Evolutionary conservation across 1,140 invertebrate species (phyloP).

Genomic region (Cherax quadricarinatus): DNA sequence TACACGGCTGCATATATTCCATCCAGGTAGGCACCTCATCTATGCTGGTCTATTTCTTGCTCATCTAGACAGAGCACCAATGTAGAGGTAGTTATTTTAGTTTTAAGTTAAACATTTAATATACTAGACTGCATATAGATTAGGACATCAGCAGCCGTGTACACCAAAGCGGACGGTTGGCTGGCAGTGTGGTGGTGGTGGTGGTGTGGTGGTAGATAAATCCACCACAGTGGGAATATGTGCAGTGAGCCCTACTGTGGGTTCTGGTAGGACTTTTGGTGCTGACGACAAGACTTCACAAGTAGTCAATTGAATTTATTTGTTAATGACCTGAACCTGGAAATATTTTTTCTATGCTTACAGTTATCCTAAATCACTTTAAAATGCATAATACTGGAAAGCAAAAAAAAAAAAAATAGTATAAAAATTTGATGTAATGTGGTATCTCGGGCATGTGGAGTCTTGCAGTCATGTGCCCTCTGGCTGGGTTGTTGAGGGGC

Average conservation of each 20-base stretch:
- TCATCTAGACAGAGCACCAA: constrained; percentile 47
- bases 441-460: constrained; percentile 34
- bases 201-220: constrained; percentile 54
- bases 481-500: constrained; percentile 59
- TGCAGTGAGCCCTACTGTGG: constrained; percentile 53
- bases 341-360: neutral
- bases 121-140: constrained; percentile 50
- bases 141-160: constrained; percentile 57
- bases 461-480: constrained; percentile 42
- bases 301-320: neutral
- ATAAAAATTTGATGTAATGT: neutral
- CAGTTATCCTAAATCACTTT: neutral
- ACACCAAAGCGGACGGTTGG: constrained; percentile 54
- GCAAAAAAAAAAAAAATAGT: too few species aligned
- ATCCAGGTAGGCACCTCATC: constrained; percentile 14
- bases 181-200: constrained; percentile 67
- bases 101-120: constrained; percentile 52
- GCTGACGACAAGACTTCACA: constrained; percentile 50
- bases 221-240: constrained; percentile 51
- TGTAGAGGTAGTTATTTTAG: constrained; percentile 57
- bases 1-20: constrained; percentile 62
- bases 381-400: neutral
- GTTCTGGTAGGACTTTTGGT: constrained; percentile 58
- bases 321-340: too few species aligned
- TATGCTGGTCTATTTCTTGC: constrained; percentile 30